Evolutionary conservation across 2,797 vertebrate species (phyloP), one percentile per base, ranked within the genome.

Genomic region (Acrossocheilus wenchowensis): DNA sequence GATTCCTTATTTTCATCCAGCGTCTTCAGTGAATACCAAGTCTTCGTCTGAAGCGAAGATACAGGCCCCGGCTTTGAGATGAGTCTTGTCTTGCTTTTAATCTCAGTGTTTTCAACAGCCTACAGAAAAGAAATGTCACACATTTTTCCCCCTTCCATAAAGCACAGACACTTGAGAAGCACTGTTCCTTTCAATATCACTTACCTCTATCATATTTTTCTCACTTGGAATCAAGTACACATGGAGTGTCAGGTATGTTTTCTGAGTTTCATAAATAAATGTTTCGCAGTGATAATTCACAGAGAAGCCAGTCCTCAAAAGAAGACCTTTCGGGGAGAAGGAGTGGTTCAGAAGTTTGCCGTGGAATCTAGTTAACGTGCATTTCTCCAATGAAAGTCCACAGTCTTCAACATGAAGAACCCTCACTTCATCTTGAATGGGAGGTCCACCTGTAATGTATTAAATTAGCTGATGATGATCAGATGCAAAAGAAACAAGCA

Each of bases 181-280:
- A 66, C 14, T 66, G 30, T 66, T 66, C 5, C 34, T 30, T 66
- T 66, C 64, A 12, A 21, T 26, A 19, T 8, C 6, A 17, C 66
- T 81, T 19, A 92, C 91, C 90, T 87, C 14, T 79, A 66, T 48
- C 48, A 88, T 8, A 6, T 17, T 12, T 17, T 5, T 43, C 85
- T 90, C 87, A 0, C 12, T 79, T 77, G 90, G 92, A 4, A 91
- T 1, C 82, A 92, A 78, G 84, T 92, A 91, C 9, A 90, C 71
- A 5, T 87, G 87, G 45, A 91, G 17, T 0, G 82, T 90, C 62
- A 90, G 90, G 54, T 54, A 60, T 0, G 83, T 12, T 50, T n/a
- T 75, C 3, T 3, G 50, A 4, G 82, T 85, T 14, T 80, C 79
- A 83, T 87, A 92, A 52, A 91, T 88, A 17, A 90, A 26, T n/a